A percentile compares a stretch with the other conserved stretches of the same genome.
These are phyloP conservation scores for Troides helena DNA, from an alignment of 2,888 invertebrate species.

Conservation along the genomic window DNA sequence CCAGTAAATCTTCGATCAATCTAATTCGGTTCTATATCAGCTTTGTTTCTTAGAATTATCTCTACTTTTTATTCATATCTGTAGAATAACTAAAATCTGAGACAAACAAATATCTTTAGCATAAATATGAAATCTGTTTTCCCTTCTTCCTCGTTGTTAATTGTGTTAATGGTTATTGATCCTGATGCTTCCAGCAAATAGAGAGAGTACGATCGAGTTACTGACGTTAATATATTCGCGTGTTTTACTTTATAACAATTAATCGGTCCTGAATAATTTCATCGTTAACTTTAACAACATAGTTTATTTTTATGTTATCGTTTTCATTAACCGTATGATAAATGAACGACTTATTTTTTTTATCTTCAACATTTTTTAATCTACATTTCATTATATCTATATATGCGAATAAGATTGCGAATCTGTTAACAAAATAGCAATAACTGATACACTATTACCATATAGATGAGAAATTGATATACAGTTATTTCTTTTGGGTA, in stretches of 20 bases:
- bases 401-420: background rate
- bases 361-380: background rate
- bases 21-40: background rate
- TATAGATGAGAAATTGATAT: constrained; percentile 22
- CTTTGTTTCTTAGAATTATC: background rate
- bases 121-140: background rate
- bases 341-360: background rate
- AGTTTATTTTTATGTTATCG: background rate
- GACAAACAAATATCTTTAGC: background rate
- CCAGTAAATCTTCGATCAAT: too few relatives aligned
- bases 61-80: background rate
- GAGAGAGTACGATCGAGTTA: background rate
- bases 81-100: background rate
- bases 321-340: background rate
- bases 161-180: background rate
- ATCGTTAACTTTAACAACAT: background rate
- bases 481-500: constrained; percentile 6
- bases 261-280: background rate
- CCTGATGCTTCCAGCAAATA: background rate
- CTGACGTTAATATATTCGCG: background rate
- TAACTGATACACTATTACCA: constrained; percentile 28
- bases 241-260: background rate
- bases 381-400: background rate
- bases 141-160: background rate
- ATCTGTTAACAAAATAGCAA: constrained; percentile 1